Evolutionary conservation across 2,797 vertebrate genomes (phyloP), one percentile per base, ranked within the genome.

Genomic region (Pseudomugil gertrudae): DNA sequence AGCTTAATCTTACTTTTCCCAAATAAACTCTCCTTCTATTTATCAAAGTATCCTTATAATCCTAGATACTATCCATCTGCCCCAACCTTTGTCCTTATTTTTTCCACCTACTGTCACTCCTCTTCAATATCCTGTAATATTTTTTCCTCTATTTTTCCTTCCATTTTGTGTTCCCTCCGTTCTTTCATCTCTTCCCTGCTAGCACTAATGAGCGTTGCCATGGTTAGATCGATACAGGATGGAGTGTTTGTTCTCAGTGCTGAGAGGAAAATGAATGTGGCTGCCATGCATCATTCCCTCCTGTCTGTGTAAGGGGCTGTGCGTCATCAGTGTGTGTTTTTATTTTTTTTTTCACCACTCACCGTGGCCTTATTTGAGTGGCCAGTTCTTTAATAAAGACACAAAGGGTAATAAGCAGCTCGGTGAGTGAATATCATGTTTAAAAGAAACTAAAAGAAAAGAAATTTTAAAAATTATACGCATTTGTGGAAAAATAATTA

Each of bases 211-310:
- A 93, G 90, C 87, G 83, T 87, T 92, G 91, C 93, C 91, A 92
- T 80, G 81, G 86, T 63, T 80, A 81, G 84, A 93, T 94, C 93
- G 84, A 94, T 94, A 92, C 86, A 91, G 93, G 92, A 93, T 93
- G 90, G 90, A 93, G 89, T 90, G 91, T 91, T 92, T 89, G 88
- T 90, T 89, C 87, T 84, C 84, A 54, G 76, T 74, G 77, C 87
- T 72, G 82, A 92, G 90, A 91, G 90, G 88, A 91, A 92, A 92
- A 93, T 93, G 77, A 93, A 93, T 91, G 89, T 90, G 90, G 87
- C 90, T 85, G 83, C 90, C 87, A 91, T 93, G 88, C 91, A 90
- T 93, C 89, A 89, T 89, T 82, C 85, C 68, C 69, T 63, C 53
- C 48, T 29, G 29, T 74, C 65, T 70, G 67, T 75, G 78, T 65